Evolutionary conservation across 1,140 invertebrate genomes (phyloP).

Genomic region (Drosophila littoralis): DNA sequence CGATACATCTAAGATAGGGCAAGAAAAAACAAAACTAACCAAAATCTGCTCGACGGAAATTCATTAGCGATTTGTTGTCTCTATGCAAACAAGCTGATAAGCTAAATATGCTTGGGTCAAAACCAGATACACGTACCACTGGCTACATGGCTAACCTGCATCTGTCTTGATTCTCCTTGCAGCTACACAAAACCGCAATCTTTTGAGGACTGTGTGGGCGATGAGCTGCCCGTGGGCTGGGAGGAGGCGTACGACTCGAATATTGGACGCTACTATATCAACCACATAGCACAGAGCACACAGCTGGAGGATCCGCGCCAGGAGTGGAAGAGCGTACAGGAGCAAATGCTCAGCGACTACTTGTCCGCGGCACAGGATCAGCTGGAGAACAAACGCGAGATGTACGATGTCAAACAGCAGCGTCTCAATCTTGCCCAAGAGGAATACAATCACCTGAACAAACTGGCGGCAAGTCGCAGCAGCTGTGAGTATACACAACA

Average conservation of each 20-base stretch:
- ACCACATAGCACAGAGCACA: slow-evolving; percentile 97
- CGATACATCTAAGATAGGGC: slow-evolving; percentile 58
- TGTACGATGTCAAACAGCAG: slow-evolving; percentile 97
- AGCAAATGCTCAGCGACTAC: slow-evolving; percentile 98
- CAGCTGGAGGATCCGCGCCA: slow-evolving; percentile 97
- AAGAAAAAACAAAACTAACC: slow-evolving; percentile 10
- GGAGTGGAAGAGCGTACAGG: slow-evolving; percentile 98
- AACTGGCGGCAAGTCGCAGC: slow-evolving; percentile 92
- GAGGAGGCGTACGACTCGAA: slow-evolving; percentile 97
- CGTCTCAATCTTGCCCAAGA: slow-evolving; percentile 96
- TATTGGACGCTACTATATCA: slow-evolving; percentile 97
- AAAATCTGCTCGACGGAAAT: slow-evolving; percentile 57
- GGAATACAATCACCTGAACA: slow-evolving; percentile 97
- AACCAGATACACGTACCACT: slow-evolving; percentile 26
- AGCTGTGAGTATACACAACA: slow-evolving; percentile 89
- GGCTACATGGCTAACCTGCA: slow-evolving; percentile 18
- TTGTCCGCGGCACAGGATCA: slow-evolving; percentile 97
- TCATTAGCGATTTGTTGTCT: slow-evolving; percentile 55
- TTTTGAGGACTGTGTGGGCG: slow-evolving; percentile 98
- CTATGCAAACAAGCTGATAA: slow-evolving; percentile 60
- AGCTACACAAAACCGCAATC: slow-evolving; percentile 98
- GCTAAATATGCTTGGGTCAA: slow-evolving; percentile 2
- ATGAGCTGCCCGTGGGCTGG: slow-evolving; percentile 98
- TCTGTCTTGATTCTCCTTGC: slow-evolving; percentile 72
- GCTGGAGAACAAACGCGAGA: slow-evolving; percentile 98